Percentiles rank a stretch among this genome's conserved stretches.
Evolutionary conservation across 2,888 invertebrate genomes (phyloP).

Genomic region (Girardia tigrina): DNA sequence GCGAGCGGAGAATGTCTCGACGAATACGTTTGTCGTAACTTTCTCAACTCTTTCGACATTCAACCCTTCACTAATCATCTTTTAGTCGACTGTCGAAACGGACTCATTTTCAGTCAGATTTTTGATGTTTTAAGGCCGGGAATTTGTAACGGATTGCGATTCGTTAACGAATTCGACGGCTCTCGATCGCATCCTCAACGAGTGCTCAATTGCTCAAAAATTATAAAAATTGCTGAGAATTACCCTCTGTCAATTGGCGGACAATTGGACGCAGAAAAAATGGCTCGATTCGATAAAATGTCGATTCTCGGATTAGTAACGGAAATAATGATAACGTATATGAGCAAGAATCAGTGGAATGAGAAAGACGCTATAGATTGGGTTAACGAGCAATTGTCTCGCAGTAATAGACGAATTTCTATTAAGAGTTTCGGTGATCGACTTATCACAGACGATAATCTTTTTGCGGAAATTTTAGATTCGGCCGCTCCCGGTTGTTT

Average conservation of each 20-base stretch:
- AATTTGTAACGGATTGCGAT: conserved; percentile 5
- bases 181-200: not conserved
- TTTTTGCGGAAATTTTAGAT: not conserved
- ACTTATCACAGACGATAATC: not conserved
- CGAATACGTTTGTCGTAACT: not conserved
- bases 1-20: not conserved
- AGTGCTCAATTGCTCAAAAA: not conserved
- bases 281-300: not conserved
- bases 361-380: conserved; percentile 4
- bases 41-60: not conserved
- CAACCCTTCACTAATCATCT: not conserved
- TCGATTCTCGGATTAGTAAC: not conserved
- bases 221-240: not conserved
- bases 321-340: conserved; percentile 8
- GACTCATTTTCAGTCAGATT: not conserved
- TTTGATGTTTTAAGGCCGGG: not conserved
- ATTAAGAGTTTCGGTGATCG: not conserved
- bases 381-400: not conserved
- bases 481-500: not conserved
- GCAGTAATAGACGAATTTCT: conserved; percentile 6
- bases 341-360: conserved; percentile 11
- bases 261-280: not conserved
- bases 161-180: not conserved
- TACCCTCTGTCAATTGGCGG: not conserved
- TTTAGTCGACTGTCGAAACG: not conserved